Percentiles rank a stretch among this genome's conserved stretches.
Conservation (phyloP, 2,797 vertebrate genomes). For the Synanceia verrucosa region DNA sequence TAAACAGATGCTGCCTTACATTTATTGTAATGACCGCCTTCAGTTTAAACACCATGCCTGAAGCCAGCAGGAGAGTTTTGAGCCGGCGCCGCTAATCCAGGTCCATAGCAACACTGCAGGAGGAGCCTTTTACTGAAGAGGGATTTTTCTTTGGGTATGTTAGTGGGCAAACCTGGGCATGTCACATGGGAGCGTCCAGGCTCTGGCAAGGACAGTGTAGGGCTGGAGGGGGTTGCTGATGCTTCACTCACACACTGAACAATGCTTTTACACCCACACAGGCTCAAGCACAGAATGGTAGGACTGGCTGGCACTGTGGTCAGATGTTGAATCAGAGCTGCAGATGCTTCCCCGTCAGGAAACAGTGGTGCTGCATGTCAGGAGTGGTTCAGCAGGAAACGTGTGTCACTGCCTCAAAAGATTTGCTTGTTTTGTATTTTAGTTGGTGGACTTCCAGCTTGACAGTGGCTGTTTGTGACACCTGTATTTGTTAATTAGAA, state of each 20-base stretch:
- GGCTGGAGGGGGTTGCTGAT: slow-evolving; percentile 18
- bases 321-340: slow-evolving; percentile 46
- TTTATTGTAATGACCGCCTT: neutral
- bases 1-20: neutral
- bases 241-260: slow-evolving; percentile 34
- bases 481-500: slow-evolving; percentile 40
- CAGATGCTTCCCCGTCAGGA: slow-evolving; percentile 70
- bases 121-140: slow-evolving; percentile 45
- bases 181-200: slow-evolving; percentile 54
- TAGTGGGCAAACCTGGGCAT: slow-evolving; percentile 68
- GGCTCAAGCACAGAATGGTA: slow-evolving; percentile 23
- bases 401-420: slow-evolving; percentile 23
- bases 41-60: slow-evolving; percentile 11
- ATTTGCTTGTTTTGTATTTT: slow-evolving; percentile 55
- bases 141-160: slow-evolving; percentile 51
- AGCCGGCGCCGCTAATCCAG: slow-evolving; percentile 50
- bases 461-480: slow-evolving; percentile 11
- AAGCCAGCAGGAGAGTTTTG: slow-evolving; percentile 39
- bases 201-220: slow-evolving; percentile 21
- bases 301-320: slow-evolving; percentile 19
- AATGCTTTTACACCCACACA: slow-evolving; percentile 46
- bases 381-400: slow-evolving; percentile 58
- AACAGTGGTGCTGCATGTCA: slow-evolving; percentile 41
- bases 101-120: slow-evolving; percentile 54
- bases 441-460: slow-evolving; percentile 53